phyloP scores from a whole-genome alignment of 2,888 invertebrate genomes.

The Andrena hattorfiana region DNA sequence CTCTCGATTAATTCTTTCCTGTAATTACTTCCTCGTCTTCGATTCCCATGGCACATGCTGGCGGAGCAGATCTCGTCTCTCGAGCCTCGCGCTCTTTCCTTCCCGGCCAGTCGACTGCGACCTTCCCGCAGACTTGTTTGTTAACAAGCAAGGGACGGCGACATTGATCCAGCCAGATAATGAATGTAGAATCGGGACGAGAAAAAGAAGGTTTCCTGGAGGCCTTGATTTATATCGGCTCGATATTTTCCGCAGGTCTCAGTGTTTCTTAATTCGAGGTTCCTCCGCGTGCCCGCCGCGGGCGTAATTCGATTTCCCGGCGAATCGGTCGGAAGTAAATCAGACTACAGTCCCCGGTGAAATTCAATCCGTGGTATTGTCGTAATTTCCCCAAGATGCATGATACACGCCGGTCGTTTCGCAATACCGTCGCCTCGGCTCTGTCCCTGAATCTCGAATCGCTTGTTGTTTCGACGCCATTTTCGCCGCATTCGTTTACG shows the following conservation, averaged over 20 bases:
- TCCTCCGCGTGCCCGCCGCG: constrained; percentile 71
- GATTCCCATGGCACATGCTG: background rate
- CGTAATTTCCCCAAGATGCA: constrained; percentile 61
- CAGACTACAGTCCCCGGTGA: constrained; percentile 79
- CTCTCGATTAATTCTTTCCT: constrained; percentile 14
- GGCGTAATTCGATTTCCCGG: constrained; percentile 82
- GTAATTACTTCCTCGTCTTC: background rate
- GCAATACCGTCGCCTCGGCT: background rate
- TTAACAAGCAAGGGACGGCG: constrained; percentile 37
- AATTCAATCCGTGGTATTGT: constrained; percentile 51
- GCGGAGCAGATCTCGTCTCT: background rate
- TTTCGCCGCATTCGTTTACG: background rate
- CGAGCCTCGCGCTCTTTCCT: background rate
- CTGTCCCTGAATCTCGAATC: constrained; percentile 3
- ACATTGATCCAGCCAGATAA: constrained; percentile 50
- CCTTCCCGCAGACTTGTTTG: constrained; percentile 24
- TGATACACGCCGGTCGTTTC: background rate
- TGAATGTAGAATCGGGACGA: constrained; percentile 71
- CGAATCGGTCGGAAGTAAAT: constrained; percentile 83
- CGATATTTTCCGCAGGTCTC: constrained; percentile 84
- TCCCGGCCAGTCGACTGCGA: no score
- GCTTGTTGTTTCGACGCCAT: background rate
- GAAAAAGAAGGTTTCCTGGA: constrained; percentile 76
- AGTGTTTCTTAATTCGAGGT: constrained; percentile 84
- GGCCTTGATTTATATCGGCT: constrained; percentile 82